A percentile compares a stretch with the other conserved stretches of the same genome.
These are phyloP conservation scores for Ailuropoda melanoleuca DNA, from an alignment of 2,113 vertebrate species.

Conservation along the genomic window DNA sequence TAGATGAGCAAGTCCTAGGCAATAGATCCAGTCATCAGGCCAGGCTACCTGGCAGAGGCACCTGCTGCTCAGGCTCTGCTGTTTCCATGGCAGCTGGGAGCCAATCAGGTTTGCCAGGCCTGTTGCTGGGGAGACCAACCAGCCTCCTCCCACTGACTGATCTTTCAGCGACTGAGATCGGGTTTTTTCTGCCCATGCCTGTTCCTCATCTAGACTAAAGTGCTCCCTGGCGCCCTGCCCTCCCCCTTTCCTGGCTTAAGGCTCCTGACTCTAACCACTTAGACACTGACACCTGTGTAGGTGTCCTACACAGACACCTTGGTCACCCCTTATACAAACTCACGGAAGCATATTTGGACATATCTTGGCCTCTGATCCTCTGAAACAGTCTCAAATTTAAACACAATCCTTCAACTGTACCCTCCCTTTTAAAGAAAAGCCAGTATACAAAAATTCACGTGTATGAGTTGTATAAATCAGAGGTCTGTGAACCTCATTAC, in stretches of 20 bases:
- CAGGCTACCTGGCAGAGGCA: slow-evolving; percentile 69
- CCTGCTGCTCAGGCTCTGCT: slow-evolving; percentile 72
- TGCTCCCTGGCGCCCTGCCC: slow-evolving; percentile 43
- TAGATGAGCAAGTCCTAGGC: background rate
- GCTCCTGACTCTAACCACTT: slow-evolving; percentile 2
- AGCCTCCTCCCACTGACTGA: slow-evolving; percentile 75
- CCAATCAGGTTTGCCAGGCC: slow-evolving; percentile 75
- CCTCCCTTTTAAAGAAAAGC: slow-evolving; percentile 38
- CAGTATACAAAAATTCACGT: slow-evolving; percentile 19
- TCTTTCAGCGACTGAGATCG: slow-evolving; percentile 62
- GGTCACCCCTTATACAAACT: background rate
- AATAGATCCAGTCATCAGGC: slow-evolving; percentile 30
- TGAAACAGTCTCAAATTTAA: slow-evolving; percentile 28
- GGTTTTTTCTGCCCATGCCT: slow-evolving; percentile 61
- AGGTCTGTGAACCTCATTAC: background rate
- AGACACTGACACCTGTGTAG: background rate
- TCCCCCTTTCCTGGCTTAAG: slow-evolving; percentile 13
- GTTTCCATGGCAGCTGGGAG: slow-evolving; percentile 78
- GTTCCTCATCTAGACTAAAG: slow-evolving; percentile 34
- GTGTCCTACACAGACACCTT: background rate
- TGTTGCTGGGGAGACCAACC: slow-evolving; percentile 81
- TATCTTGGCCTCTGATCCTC: background rate
- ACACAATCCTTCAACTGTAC: background rate
- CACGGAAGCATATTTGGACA: background rate
- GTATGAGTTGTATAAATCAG: background rate